Conservation (phyloP, 2,113 vertebrate genomes). For the Chionomys nivalis region DNA sequence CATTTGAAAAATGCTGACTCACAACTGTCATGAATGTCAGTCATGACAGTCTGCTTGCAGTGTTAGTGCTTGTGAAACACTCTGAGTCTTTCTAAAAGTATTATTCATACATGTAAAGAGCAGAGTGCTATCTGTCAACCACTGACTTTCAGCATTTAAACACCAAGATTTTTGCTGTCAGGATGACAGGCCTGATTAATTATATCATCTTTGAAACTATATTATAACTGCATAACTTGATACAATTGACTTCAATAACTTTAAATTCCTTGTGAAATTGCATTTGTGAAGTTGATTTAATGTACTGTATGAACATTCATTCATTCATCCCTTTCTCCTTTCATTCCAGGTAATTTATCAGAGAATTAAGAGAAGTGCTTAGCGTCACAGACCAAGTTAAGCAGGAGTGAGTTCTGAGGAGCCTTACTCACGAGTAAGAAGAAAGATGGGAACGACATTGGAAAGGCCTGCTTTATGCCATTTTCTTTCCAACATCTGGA, state of each 20-base stretch:
- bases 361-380: not conserved
- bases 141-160: not conserved
- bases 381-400: not conserved
- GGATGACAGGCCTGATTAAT: not conserved
- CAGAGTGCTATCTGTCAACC: not conserved
- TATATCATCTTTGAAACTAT: not conserved
- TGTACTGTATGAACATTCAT: not conserved
- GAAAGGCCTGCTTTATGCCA: not conserved
- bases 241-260: not conserved
- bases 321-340: not conserved
- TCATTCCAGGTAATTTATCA: not conserved
- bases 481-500: not conserved
- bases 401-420: not conserved
- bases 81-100: not conserved
- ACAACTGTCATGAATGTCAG: not conserved
- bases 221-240: not conserved
- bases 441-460: not conserved
- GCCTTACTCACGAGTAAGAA: not conserved
- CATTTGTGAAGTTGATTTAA: not conserved
- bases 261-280: slow-evolving; percentile 29
- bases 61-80: not conserved
- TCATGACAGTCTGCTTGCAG: not conserved
- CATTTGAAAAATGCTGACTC: not conserved
- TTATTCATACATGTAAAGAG: too few relatives aligned
- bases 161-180: not conserved